phyloP scores from a whole-genome alignment of 1,140 invertebrate genomes.

The Brachionus calyciflorus region DNA sequence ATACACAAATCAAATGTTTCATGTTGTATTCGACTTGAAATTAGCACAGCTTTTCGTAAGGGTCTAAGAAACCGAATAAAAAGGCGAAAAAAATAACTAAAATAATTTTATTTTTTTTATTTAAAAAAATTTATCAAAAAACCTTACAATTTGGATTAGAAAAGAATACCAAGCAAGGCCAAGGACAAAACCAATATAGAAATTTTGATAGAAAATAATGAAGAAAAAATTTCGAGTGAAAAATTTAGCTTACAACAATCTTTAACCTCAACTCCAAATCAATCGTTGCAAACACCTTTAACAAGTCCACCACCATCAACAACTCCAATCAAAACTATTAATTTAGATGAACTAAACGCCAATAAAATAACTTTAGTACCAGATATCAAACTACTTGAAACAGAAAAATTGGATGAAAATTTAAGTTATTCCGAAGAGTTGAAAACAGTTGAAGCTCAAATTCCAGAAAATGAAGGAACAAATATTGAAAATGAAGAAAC shows the following conservation, averaged over 20 bases:
- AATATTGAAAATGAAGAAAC: too few relatives aligned
- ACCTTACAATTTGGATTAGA: slow-evolving; percentile 34
- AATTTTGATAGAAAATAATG: not conserved
- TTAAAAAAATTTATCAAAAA: slow-evolving; percentile 26
- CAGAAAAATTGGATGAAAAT: not conserved
- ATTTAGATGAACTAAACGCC: not conserved
- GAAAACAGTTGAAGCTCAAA: too few relatives aligned
- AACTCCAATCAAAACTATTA: not conserved
- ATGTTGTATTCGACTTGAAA: slow-evolving; percentile 18
- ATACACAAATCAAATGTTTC: slow-evolving; percentile 28
- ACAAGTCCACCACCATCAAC: not conserved
- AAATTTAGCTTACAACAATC: slow-evolving; percentile 34
- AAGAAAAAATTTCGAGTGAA: slow-evolving; percentile 9
- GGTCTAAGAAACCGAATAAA: not conserved
- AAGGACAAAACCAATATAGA: not conserved
- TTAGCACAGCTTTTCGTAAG: slow-evolving; percentile 14
- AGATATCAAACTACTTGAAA: slow-evolving; percentile 4
- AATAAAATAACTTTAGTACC: not conserved
- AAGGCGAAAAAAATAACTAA: slow-evolving; percentile 13
- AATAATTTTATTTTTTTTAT: slow-evolving; percentile 21
- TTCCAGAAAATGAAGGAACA: too few relatives aligned
- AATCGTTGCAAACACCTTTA: not conserved
- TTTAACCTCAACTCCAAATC: not conserved
- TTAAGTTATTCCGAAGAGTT: not conserved
- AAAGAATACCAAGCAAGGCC: slow-evolving; percentile 15